A percentile compares a stretch with the other conserved stretches of the same genome.
Evolutionary conservation across 2,888 invertebrate genomes (phyloP).

Genomic region (Endotricha flammealis): DNA sequence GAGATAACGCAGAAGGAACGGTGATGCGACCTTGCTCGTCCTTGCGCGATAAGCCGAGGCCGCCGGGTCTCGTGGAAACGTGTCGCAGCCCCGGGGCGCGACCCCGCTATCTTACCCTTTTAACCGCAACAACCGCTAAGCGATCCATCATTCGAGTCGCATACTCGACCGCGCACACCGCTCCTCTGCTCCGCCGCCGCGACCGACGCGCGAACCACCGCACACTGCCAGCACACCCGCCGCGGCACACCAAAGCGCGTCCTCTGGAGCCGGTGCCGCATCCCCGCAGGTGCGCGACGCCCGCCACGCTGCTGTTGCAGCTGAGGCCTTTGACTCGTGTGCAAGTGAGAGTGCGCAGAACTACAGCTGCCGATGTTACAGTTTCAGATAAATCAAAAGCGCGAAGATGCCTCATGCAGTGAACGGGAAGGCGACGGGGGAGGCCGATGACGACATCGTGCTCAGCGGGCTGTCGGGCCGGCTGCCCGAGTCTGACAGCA

Average conservation of each 20-base stretch:
- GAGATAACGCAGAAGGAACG: slow-evolving; percentile 30
- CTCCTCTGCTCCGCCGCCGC: background rate
- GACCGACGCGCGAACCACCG: slow-evolving; percentile 9
- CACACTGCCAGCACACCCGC: slow-evolving; percentile 7
- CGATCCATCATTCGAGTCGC: slow-evolving; percentile 46
- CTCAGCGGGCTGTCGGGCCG: slow-evolving; percentile 92
- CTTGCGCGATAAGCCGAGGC: slow-evolving; percentile 51
- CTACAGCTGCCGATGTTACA: background rate
- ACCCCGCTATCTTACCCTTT: slow-evolving; percentile 62
- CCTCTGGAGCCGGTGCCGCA: slow-evolving; percentile 12
- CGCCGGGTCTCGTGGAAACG: slow-evolving; percentile 49
- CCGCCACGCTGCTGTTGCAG: background rate
- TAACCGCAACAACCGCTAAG: slow-evolving; percentile 41
- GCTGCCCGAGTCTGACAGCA: slow-evolving; percentile 92
- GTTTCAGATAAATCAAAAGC: slow-evolving; percentile 9
- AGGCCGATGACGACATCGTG: slow-evolving; percentile 82
- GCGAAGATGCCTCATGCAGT: slow-evolving; percentile 55
- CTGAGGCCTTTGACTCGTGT: too few species aligned
- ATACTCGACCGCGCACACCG: slow-evolving; percentile 29
- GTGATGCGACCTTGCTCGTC: slow-evolving; percentile 61
- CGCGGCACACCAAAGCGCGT: slow-evolving; percentile 11
- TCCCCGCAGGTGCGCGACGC: slow-evolving; percentile 9
- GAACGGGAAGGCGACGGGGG: slow-evolving; percentile 42
- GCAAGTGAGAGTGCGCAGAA: background rate
- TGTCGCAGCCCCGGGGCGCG: slow-evolving; percentile 41